Base-by-base conservation (phyloP, 2,888 invertebrate species). In the Noctua janthina region DNA sequence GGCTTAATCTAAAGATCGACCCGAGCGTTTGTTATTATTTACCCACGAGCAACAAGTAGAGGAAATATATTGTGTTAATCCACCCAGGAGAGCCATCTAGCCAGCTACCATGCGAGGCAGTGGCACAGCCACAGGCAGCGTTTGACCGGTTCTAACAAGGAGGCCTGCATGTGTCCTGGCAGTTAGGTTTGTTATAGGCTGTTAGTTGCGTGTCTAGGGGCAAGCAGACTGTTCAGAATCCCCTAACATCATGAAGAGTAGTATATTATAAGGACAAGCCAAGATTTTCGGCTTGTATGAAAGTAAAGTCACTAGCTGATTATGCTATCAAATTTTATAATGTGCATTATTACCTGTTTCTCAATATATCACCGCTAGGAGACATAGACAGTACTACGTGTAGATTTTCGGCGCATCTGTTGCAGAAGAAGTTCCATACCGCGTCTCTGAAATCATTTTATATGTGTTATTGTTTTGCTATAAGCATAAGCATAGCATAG, bases 321-420 rank as follows among this genome's bases (percentile, higher is more conserved):
- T 29, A 51, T 64, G 46, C 23, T 62, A 8, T 35, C 64, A 23
- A 6, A 2, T 64, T 49, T 74, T n/a, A n/a, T 49, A 2, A 43
- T 23, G 1, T 67, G 15, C 0, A 56, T 6, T 46, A 69, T 86
- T 83, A 96, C 96, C 98, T 97, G 90, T 98, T 98, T 72, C 99
- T 97, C 29, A 99, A 95, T 10, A 98, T 97, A 81, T 99, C 99
- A 0, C 99, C 98, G 4, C 98, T 97, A 0, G 99, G 99, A 8
- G 99, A 99, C 99, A 99, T 99, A 0, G 98, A 98, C 29, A 99
- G 94, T 0, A 99, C 98, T n/a, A 99, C 98, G 91, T 99, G 99
- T 29, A 99, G 97, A 93, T 99, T 99, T 87, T 98, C 98, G n/a
- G 97, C 96, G 91, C 99, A 98, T 86, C 97, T 98, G 85, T 97